Evolutionary conservation across 92 coral and sea anemone species (phyloP).

Genomic region (Porites divaricata): DNA sequence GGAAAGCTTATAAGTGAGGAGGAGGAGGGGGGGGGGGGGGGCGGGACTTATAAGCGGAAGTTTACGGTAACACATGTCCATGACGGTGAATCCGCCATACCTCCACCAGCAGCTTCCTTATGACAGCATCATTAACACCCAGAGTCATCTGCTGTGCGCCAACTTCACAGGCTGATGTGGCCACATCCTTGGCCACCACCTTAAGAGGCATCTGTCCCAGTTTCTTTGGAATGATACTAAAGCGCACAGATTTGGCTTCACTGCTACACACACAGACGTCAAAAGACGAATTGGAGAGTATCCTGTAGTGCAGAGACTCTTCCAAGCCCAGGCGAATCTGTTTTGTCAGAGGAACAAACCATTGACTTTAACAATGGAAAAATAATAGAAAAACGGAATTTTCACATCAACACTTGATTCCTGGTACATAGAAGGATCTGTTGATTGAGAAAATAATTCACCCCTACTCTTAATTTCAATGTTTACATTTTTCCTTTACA

Average conservation of each 20-base stretch:
- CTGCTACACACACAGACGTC: conserved; percentile 80
- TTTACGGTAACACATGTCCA: background rate
- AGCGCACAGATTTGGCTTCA: conserved; percentile 86
- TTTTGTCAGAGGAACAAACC: conserved; percentile 5
- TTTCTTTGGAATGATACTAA: conserved; percentile 69
- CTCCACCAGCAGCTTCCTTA: conserved; percentile 85
- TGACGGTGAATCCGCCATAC: conserved; percentile 27
- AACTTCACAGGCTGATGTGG: conserved; percentile 57
- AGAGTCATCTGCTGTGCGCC: conserved; percentile 54
- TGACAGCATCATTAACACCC: conserved; percentile 76
- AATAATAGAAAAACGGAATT: no score
- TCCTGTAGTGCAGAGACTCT: conserved; percentile 55
- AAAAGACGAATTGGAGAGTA: conserved; percentile 51
- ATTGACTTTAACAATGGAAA: background rate
- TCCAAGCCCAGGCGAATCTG: conserved; percentile 71
- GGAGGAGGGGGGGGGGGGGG: no score
- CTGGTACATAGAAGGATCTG: no score
- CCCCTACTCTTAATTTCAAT: no score
- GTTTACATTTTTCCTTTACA: no score
- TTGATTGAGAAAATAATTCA: no score
- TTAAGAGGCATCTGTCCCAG: conserved; percentile 87
- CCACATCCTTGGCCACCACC: conserved; percentile 65
- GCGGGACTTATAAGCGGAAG: no score
- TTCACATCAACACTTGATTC: no score
- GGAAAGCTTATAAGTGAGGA: background rate